phyloP scores from a whole-genome alignment of 2,888 invertebrate species.

The Chaetogeoica ovagalla region DNA sequence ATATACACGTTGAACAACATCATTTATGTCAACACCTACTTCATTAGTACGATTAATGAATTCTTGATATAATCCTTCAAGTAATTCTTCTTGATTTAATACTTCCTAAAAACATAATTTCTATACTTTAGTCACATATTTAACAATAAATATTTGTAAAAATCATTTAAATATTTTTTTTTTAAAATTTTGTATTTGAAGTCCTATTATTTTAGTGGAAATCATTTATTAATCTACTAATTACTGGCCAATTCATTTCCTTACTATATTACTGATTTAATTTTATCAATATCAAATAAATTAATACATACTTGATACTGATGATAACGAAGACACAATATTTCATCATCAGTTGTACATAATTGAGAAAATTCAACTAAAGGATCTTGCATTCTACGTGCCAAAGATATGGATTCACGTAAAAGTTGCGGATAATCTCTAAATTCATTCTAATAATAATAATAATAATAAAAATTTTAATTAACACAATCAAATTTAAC shows the following conservation, averaged over 20 bases:
- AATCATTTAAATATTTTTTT: too few relatives aligned
- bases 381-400: constrained; percentile 91
- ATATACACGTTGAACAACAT: constrained; percentile 85
- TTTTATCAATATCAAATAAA: neutral
- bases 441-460: constrained; percentile 72
- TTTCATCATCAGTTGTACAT: constrained; percentile 95
- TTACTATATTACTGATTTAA: too few relatives aligned
- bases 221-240: too few relatives aligned
- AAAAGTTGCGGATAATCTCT: constrained; percentile 89
- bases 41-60: constrained; percentile 82
- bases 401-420: constrained; percentile 90
- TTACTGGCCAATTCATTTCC: too few relatives aligned
- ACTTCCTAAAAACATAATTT: constrained; percentile 65
- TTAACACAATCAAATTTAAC: neutral
- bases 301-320: constrained; percentile 66
- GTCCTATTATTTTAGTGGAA: too few relatives aligned
- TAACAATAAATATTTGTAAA: too few relatives aligned
- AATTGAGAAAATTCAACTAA: constrained; percentile 93
- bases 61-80: constrained; percentile 84
- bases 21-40: constrained; percentile 96
- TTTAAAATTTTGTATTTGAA: too few relatives aligned
- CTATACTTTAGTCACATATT: neutral
- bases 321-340: constrained; percentile 90
- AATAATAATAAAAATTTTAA: neutral
- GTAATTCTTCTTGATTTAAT: constrained; percentile 79